These are phyloP conservation scores for Pseudotriccus pelzelni DNA, from an alignment of 2,797 vertebrate genomes.

Conservation along the genomic window DNA sequence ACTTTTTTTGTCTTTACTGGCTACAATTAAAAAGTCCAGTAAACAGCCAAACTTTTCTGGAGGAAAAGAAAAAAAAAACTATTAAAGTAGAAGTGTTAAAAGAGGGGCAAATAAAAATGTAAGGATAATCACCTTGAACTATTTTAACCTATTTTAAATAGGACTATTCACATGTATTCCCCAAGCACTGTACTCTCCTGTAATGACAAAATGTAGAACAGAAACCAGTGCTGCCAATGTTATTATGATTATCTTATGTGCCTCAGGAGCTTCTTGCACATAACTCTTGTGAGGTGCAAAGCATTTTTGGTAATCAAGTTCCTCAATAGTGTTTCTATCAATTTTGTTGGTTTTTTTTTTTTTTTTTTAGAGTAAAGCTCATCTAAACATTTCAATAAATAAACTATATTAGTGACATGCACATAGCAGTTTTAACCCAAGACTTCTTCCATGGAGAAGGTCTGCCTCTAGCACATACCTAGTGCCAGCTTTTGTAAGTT, in stretches of 20 bases:
- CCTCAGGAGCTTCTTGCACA: not conserved
- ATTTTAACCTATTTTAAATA: slow-evolving; percentile 21
- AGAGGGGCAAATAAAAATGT: not conserved
- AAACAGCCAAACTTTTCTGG: not conserved
- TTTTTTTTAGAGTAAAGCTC: not conserved
- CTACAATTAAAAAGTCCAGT: not conserved
- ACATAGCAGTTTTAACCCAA: not conserved
- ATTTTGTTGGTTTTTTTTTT: not conserved
- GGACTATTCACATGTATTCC: not conserved
- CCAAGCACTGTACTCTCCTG: not conserved
- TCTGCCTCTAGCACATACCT: not conserved
- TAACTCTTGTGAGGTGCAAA: not conserved
- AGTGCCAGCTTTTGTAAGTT: not conserved
- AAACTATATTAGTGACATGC: not conserved
- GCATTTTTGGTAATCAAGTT: not conserved
- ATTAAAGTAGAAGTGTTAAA: slow-evolving; percentile 6
- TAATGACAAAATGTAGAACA: not conserved
- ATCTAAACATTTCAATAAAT: not conserved
- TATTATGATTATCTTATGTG: not conserved
- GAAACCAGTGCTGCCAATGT: not conserved
- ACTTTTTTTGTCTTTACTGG: not conserved
- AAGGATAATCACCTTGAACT: slow-evolving; percentile 2
- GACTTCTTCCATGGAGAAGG: not conserved
- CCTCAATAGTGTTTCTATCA: not conserved
- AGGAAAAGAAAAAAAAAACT: not conserved